These are phyloP conservation scores for Actinia equina DNA, from an alignment of 64 coral and sea anemone genomes.

Conservation along the genomic window DNA sequence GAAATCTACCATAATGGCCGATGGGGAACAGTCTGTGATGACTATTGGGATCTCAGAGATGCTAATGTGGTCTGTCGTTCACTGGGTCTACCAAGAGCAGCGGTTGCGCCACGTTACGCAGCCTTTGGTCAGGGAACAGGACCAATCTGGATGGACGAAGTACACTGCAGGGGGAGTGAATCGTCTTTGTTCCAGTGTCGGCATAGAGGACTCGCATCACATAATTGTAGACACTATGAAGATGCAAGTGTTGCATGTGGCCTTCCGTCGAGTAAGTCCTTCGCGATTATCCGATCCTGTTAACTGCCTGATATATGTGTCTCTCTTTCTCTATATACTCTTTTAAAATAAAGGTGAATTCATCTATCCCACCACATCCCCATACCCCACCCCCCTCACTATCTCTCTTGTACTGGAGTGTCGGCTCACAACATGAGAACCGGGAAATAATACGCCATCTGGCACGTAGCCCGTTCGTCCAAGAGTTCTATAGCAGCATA, in stretches of 20 bases:
- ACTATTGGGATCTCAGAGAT: background rate
- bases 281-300: too few relatives aligned
- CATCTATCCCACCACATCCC: too few relatives aligned
- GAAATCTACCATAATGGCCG: background rate
- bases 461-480: too few relatives aligned
- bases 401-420: too few relatives aligned
- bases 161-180: background rate
- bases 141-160: background rate
- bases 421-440: too few relatives aligned
- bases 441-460: too few relatives aligned
- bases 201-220: background rate
- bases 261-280: background rate
- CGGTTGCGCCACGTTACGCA: background rate
- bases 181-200: background rate
- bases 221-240: background rate
- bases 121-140: background rate
- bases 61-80: slow-evolving; percentile 9
- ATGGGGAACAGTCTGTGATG: slow-evolving; percentile 25
- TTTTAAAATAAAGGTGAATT: too few relatives aligned
- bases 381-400: too few relatives aligned
- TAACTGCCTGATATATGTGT: too few relatives aligned
- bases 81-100: slow-evolving; percentile 7
- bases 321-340: too few relatives aligned
- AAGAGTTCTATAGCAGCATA: too few relatives aligned
- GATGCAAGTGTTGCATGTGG: background rate